phyloP scores from a whole-genome alignment of 2,797 vertebrate genomes.

The Gymnodraco acuticeps region DNA sequence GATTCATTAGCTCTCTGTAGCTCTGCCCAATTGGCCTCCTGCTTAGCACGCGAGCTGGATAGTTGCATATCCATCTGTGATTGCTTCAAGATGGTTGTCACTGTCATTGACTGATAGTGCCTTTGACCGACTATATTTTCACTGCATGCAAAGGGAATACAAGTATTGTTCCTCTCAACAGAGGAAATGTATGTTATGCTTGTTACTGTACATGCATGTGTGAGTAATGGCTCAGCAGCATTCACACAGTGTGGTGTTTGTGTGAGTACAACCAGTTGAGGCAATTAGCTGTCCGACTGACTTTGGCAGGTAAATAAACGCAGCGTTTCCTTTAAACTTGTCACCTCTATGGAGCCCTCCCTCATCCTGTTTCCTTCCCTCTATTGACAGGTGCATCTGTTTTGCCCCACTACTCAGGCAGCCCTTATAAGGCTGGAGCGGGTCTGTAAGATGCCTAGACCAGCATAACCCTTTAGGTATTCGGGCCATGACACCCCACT shows the following conservation, averaged over 20 bases:
- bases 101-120: conserved; percentile 30
- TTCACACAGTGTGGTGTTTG: conserved; percentile 37
- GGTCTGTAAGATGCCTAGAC: conserved; percentile 79
- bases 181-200: conserved; percentile 39
- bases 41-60: conserved; percentile 68
- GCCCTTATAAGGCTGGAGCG: conserved; percentile 81
- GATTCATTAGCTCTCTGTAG: conserved; percentile 79
- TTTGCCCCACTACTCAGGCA: conserved; percentile 59
- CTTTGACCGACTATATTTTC: conserved; percentile 40
- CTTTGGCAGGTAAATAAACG: conserved; percentile 75
- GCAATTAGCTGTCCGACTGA: conserved; percentile 59
- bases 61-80: conserved; percentile 69
- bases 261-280: conserved; percentile 25
- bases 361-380: conserved; percentile 75
- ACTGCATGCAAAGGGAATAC: conserved; percentile 32
- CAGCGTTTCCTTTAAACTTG: conserved; percentile 71
- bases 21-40: conserved; percentile 74
- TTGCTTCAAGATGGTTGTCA: conserved; percentile 62
- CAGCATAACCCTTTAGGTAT: conserved; percentile 80
- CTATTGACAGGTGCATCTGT: conserved; percentile 88
- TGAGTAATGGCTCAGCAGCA: conserved; percentile 32
- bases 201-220: conserved; percentile 31
- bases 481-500: conserved; percentile 78
- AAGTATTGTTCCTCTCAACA: conserved; percentile 28
- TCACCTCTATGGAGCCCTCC: conserved; percentile 47